Evolutionary conservation across 2,888 invertebrate species (phyloP), one percentile per base, ranked within the genome.

Genomic region (Rhagophthalmus giganteus): DNA sequence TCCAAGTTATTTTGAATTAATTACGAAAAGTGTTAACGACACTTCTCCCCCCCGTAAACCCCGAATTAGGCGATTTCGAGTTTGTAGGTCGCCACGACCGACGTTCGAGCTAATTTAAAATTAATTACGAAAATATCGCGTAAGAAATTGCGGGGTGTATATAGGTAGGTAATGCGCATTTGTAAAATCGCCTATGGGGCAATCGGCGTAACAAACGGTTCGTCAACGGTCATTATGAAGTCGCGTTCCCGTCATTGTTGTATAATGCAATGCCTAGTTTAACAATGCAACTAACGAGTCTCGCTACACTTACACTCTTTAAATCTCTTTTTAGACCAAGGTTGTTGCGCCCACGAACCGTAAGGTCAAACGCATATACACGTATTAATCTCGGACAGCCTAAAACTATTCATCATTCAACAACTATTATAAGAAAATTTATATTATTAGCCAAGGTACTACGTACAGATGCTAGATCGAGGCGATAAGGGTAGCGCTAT

Each of bases 211-310:
- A 51, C 44, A 40, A 44, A 48, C 48, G 37, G 48, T 54, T 54
- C 53, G 48, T 54, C 53, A 54, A 35, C 25, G 39, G 41, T 32
- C 40, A 53, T 53, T 53, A 46, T 38, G 12, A 32, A 41, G 53
- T 54, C 55, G 57, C 55, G 53, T 57, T 59, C 59, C 56, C 61
- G 59, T 53, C 41, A 61, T 61, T 61, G 61, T 61, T 61, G 51
- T 50, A 57, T 57, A 59, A 60, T 56, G 59, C 54, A 55, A 54
- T 28, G 40, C 42, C n/a, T 53, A 54, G 57, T 45, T 50, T 41
- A 58, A 61, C 61, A 60, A 61, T 61, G 47, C 54, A 53, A 37
- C 57, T 60, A 61, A 61, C 61, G 58, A 61, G 54, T 55, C 50
- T 53, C 48, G 53, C 35, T 54, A 54, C 53, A 54, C 48, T 54